Base-by-base conservation (phyloP, 2,113 vertebrate species). In the Gnathonemus longibarbis region DNA sequence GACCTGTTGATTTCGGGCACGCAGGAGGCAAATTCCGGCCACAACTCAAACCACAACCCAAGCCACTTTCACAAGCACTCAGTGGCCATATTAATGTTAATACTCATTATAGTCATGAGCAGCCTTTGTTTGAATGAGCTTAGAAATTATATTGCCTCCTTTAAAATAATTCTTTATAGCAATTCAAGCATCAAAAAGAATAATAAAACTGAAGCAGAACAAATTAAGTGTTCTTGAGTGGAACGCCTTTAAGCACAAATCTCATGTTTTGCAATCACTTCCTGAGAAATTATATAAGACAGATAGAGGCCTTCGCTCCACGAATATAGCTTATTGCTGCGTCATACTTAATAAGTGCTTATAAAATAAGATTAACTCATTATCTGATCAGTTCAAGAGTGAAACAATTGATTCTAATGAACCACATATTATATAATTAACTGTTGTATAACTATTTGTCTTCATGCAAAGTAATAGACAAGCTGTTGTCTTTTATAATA, bases 151-250 rank as follows among this genome's bases (percentile, higher is more conserved):
- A 48, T 31, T 50, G 21, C 48, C 45, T 50, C 19, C n/a, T 86
- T 86, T 86, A 50, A 27, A 80, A 89, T 19, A 1, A 50, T 53
- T 83, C 77, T 39, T 53, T 15, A 89, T 89, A 77, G 46, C 46
- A 48, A 89, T 52, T 80, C 58, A 48, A 49, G 58, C 56, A 74
- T 88, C 88, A 74, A 19, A 88, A 88, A 89, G 66, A 50, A 89
- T 89, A 70, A 89, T 89, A 53, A 89, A 80, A 53, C 46, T 53
- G 17, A 89, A 49, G 66, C 66, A 89, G 46, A 89, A 50, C 70
- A 83, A 89, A 80, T 89, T 80, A 83, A 89, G 88, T 31, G 31
- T 52, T 89, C 70, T 53, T 89, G 88, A 89, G 70, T 52, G 88
- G 48, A 52, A 42, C 70, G 49, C 21, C 88, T 83, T 74, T 50